A percentile compares a stretch with the other conserved stretches of the same genome.
Evolutionary conservation across 2,888 invertebrate species (phyloP).

Genomic region (Amphipyra tragopoginis): DNA sequence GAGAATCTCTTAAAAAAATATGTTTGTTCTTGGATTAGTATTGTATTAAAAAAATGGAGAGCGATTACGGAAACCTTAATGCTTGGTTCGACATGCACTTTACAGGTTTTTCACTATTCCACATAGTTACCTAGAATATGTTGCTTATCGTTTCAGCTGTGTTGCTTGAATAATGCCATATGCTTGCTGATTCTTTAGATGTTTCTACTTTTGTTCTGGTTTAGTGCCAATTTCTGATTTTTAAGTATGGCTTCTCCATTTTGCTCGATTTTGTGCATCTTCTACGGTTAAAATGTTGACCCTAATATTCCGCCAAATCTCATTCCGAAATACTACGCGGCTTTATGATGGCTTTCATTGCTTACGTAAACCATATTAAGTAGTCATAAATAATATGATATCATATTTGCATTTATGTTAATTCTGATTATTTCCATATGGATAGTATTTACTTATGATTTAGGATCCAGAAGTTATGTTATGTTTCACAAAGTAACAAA

Average conservation of each 20-base stretch:
- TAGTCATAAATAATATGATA: background rate
- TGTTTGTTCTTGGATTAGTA: conserved; percentile 24
- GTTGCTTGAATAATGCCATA: conserved; percentile 33
- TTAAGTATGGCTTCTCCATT: conserved; percentile 7
- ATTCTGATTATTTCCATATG: no score
- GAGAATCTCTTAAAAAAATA: conserved; percentile 19
- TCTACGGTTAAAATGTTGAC: background rate
- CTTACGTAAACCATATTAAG: conserved; percentile 6
- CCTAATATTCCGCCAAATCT: background rate
- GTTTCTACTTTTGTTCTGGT: conserved; percentile 8
- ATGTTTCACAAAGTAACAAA: background rate
- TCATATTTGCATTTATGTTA: no score
- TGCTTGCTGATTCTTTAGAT: conserved; percentile 18
- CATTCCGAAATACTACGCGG: conserved; percentile 6
- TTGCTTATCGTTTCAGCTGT: conserved; percentile 40
- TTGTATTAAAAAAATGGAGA: conserved; percentile 21
- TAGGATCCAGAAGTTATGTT: background rate
- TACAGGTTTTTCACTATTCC: conserved; percentile 43
- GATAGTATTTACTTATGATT: no score
- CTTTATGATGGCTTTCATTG: conserved; percentile 39
- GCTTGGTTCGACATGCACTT: background rate
- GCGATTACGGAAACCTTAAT: conserved; percentile 40
- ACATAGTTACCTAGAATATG: conserved; percentile 28
- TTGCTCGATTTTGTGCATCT: conserved; percentile 11
- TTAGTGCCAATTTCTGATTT: background rate